Percentiles rank a stretch among this genome's conserved stretches.
Conservation (phyloP, 1,140 invertebrate species). For the Globodera ellingtonae region DNA sequence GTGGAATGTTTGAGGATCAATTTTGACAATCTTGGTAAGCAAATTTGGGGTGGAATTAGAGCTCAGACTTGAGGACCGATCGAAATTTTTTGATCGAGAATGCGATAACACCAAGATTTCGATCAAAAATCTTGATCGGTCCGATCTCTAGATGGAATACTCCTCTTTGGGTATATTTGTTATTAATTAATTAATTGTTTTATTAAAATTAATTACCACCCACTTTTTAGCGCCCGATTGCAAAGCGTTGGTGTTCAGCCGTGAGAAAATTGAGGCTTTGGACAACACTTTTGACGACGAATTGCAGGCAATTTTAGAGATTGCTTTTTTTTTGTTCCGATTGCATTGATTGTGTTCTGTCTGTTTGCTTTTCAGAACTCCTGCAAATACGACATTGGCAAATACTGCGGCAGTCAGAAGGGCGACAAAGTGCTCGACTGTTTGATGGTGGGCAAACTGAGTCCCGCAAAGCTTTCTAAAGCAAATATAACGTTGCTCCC, state of each 20-base stretch:
- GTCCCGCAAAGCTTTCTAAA: neutral
- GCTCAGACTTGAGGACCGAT: no score
- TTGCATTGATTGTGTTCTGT: no score
- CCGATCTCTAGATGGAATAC: no score
- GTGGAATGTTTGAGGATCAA: constrained; percentile 71
- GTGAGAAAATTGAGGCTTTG: constrained; percentile 62
- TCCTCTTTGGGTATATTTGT: no score
- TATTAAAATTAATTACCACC: constrained; percentile 5
- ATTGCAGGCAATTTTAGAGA: constrained; percentile 47
- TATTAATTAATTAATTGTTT: constrained; percentile 16
- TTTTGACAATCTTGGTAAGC: constrained; percentile 52
- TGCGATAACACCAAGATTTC: no score
- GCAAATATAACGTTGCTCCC: no score
- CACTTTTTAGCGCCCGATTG: constrained; percentile 57
- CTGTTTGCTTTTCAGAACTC: constrained; percentile 35
- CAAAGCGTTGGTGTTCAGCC: constrained; percentile 60
- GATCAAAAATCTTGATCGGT: no score
- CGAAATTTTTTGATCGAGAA: no score
- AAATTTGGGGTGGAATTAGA: neutral
- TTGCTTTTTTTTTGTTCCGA: constrained; percentile 21
- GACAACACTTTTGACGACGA: constrained; percentile 64
- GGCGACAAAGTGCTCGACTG: constrained; percentile 66
- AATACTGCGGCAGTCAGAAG: constrained; percentile 62
- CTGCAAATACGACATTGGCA: constrained; percentile 60
- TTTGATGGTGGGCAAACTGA: constrained; percentile 66